phyloP scores from a whole-genome alignment of 2,113 vertebrate genomes.

The Onychostruthus taczanowskii region DNA sequence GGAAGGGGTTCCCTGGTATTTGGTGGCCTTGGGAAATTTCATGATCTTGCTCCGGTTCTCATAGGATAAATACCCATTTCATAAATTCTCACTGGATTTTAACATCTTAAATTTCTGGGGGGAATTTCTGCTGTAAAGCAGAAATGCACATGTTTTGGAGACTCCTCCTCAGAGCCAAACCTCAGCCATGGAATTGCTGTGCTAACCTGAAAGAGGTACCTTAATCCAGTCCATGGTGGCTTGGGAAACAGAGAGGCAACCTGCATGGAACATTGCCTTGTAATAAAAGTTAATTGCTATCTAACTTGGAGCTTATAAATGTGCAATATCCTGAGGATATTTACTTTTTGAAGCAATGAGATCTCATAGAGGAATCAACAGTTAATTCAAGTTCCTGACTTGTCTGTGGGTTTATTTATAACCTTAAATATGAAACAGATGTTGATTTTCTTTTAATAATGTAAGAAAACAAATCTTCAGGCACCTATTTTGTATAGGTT shows the following conservation, averaged over 20 bases:
- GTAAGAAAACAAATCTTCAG: neutral
- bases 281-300: neutral
- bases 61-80: neutral
- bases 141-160: neutral
- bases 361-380: neutral
- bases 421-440: neutral
- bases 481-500: neutral
- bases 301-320: neutral
- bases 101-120: neutral
- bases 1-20: neutral
- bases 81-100: neutral
- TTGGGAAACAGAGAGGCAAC: neutral
- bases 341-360: neutral
- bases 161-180: neutral
- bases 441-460: neutral
- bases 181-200: neutral
- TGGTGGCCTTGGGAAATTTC: neutral
- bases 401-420: neutral
- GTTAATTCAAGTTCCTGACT: neutral
- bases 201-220: neutral
- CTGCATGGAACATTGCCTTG: neutral
- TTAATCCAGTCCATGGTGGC: neutral
- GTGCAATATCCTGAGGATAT: neutral
- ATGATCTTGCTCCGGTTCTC: neutral
- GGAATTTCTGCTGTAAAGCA: neutral